These are phyloP conservation scores for Agriopis aurantiaria DNA, from an alignment of 2,888 invertebrate species.

Conservation along the genomic window DNA sequence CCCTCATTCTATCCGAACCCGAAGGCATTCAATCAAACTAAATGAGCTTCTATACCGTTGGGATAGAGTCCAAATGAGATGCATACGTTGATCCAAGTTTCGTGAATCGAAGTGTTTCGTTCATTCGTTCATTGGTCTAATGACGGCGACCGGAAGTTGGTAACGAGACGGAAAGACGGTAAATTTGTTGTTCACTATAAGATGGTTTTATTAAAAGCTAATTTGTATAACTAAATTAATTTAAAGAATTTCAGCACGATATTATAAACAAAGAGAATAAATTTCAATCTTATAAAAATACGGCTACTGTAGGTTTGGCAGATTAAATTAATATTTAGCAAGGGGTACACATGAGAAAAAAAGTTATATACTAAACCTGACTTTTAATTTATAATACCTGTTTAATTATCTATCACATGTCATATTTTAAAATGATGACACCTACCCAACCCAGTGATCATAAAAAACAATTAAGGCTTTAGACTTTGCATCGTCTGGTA, in stretches of 20 bases:
- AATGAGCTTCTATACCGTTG: slow-evolving; percentile 41
- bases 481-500: too few relatives aligned
- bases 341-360: too few relatives aligned
- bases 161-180: slow-evolving; percentile 68
- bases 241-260: neutral
- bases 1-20: slow-evolving; percentile 36
- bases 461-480: too few relatives aligned
- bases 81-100: slow-evolving; percentile 44
- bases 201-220: slow-evolving; percentile 36
- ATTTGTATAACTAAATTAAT: neutral
- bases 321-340: too few relatives aligned
- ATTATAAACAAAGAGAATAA: neutral
- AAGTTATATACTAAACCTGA: too few relatives aligned
- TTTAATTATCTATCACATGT: too few relatives aligned
- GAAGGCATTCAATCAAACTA: slow-evolving; percentile 30
- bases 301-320: too few relatives aligned
- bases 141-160: slow-evolving; percentile 60
- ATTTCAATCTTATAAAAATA: too few relatives aligned
- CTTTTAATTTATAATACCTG: too few relatives aligned
- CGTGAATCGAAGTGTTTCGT: slow-evolving; percentile 55
- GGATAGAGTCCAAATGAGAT: slow-evolving; percentile 40
- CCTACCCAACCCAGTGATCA: too few relatives aligned
- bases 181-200: slow-evolving; percentile 55
- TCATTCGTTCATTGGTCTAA: slow-evolving; percentile 72
- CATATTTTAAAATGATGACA: too few relatives aligned